These are phyloP conservation scores for Epinephelus malabaricus DNA, from an alignment of 2,797 vertebrate genomes.

Conservation along the genomic window DNA sequence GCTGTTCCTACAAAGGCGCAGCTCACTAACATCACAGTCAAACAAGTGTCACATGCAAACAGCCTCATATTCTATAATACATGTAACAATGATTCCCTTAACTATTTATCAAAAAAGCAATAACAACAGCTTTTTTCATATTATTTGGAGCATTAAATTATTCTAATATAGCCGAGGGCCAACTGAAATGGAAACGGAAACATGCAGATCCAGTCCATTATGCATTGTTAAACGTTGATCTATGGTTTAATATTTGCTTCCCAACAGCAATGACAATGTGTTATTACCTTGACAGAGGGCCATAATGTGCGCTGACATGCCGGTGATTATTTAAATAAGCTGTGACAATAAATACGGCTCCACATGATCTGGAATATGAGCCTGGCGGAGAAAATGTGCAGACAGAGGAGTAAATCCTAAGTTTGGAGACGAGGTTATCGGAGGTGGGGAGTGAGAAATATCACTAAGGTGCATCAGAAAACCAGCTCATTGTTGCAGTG, in stretches of 20 bases:
- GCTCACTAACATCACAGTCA: conserved; percentile 40
- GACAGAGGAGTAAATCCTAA: conserved; percentile 66
- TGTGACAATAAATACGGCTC: conserved; percentile 77
- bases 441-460: conserved; percentile 57
- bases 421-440: conserved; percentile 48
- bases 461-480: conserved; percentile 56
- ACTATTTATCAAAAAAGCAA: conserved; percentile 83
- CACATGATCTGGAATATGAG: conserved; percentile 66
- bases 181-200: conserved; percentile 82
- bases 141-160: conserved; percentile 84
- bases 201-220: conserved; percentile 85
- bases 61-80: conserved; percentile 64
- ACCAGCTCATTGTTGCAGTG: conserved; percentile 55
- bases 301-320: conserved; percentile 80
- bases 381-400: conserved; percentile 43
- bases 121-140: conserved; percentile 71
- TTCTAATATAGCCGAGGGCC: conserved; percentile 84
- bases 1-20: conserved; percentile 21
- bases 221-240: conserved; percentile 88
- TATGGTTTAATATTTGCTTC: conserved; percentile 89
- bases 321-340: conserved; percentile 87
- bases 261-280: conserved; percentile 82
- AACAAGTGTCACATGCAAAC: conserved; percentile 60
- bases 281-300: conserved; percentile 85
- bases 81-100: conserved; percentile 65